Evolutionary conservation across 2,113 vertebrate species (phyloP).

Genomic region (Eptesicus fuscus): DNA sequence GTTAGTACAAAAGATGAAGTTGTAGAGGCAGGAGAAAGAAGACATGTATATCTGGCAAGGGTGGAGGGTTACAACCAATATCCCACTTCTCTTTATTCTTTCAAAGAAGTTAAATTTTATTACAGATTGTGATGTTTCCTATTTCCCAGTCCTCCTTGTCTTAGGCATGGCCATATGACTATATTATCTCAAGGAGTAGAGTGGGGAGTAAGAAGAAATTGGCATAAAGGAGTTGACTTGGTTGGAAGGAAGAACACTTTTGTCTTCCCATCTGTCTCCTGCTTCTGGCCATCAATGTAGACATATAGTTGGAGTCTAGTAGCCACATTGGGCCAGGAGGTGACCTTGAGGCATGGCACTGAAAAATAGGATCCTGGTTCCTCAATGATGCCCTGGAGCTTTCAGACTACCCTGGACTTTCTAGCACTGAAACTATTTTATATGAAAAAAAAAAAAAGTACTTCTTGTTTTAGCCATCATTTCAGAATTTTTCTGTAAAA

Average conservation of each 20-base stretch:
- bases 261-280: neutral
- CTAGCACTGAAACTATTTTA: neutral
- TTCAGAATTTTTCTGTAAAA: neutral
- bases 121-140: neutral
- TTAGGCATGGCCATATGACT: neutral
- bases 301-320: neutral
- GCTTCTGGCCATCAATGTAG: neutral
- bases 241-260: neutral
- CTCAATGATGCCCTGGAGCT: neutral
- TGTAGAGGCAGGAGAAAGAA: neutral
- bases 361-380: neutral
- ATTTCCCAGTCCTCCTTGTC: neutral
- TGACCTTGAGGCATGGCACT: neutral
- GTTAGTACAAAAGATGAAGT: neutral
- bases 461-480: neutral
- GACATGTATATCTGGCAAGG: neutral
- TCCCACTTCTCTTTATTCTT: neutral
- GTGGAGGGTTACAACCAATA: neutral
- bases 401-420: neutral
- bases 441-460: neutral
- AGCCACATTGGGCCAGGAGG: fast-evolving
- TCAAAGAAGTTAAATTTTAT: neutral
- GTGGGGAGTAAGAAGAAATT: neutral
- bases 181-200: neutral
- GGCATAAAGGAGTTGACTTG: neutral